Percentiles rank a stretch among this genome's conserved stretches.
These are phyloP conservation scores for Procavia capensis DNA, from an alignment of 2,113 vertebrate genomes.

Conservation along the genomic window DNA sequence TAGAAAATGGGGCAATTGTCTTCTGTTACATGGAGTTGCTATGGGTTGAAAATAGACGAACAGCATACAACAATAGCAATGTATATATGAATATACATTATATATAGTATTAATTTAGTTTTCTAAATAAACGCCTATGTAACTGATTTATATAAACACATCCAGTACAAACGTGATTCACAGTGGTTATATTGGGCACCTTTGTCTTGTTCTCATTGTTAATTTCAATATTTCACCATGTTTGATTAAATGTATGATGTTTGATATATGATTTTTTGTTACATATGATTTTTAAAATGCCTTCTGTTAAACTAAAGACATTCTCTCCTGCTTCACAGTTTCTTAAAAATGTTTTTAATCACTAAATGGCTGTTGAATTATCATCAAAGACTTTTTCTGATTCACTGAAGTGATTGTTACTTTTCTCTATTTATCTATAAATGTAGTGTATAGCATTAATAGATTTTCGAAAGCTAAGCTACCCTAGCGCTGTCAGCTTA, in stretches of 20 bases:
- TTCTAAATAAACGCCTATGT: not conserved
- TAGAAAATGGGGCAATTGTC: too few species aligned
- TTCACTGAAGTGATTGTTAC: not conserved
- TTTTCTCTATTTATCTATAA: conserved; percentile 26
- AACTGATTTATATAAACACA: too few species aligned
- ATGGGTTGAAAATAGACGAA: too few species aligned
- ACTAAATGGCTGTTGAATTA: not conserved
- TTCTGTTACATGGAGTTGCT: too few species aligned
- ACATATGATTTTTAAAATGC: not conserved
- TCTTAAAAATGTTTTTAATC: not conserved
- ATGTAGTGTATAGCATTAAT: not conserved
- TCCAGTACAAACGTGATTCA: not conserved
- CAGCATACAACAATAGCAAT: not conserved
- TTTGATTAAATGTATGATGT: not conserved
- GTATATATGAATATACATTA: not conserved
- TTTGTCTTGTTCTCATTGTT: not conserved
- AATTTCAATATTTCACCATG: not conserved
- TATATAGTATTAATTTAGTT: not conserved
- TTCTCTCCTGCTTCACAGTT: not conserved
- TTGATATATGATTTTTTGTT: not conserved
- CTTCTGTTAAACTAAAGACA: not conserved
- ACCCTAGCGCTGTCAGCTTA: not conserved
- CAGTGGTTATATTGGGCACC: not conserved
- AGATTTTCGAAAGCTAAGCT: not conserved
- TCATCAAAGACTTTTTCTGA: not conserved